Conservation (phyloP, 2,113 vertebrate genomes). For the Tenebrosternarchus preto region DNA sequence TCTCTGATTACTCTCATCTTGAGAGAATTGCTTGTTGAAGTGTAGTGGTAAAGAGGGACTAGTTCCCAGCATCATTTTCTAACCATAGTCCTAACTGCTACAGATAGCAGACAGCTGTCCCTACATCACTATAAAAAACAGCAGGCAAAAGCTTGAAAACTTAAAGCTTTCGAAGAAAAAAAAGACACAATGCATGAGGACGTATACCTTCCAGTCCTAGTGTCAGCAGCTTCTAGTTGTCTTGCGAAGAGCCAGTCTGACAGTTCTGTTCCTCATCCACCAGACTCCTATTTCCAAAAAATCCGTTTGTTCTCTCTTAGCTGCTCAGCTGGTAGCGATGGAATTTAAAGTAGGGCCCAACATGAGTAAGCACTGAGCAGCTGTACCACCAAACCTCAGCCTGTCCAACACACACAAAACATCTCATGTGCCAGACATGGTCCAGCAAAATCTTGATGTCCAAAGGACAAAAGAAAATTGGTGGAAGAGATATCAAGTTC, state of each 20-base stretch:
- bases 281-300: background rate
- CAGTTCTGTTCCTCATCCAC: background rate
- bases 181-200: background rate
- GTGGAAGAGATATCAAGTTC: background rate
- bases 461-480: background rate
- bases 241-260: background rate
- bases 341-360: background rate
- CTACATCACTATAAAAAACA: conserved; percentile 17
- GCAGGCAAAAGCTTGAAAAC: conserved; percentile 4
- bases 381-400: conserved; percentile 7
- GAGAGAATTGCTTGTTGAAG: conserved; percentile 29
- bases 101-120: background rate
- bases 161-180: background rate
- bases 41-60: background rate
- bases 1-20: conserved; percentile 8
- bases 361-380: conserved; percentile 17
- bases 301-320: background rate
- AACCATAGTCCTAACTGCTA: background rate
- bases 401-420: background rate
- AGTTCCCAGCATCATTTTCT: conserved; percentile 1
- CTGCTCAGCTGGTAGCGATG: conserved; percentile 10
- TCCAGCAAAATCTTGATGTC: background rate
- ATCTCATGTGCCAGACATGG: background rate
- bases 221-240: background rate
- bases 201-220: background rate